Evolutionary conservation across 2,797 vertebrate genomes (phyloP), one percentile per base, ranked within the genome.

Genomic region (Tokudaia tokunoshimensis): DNA sequence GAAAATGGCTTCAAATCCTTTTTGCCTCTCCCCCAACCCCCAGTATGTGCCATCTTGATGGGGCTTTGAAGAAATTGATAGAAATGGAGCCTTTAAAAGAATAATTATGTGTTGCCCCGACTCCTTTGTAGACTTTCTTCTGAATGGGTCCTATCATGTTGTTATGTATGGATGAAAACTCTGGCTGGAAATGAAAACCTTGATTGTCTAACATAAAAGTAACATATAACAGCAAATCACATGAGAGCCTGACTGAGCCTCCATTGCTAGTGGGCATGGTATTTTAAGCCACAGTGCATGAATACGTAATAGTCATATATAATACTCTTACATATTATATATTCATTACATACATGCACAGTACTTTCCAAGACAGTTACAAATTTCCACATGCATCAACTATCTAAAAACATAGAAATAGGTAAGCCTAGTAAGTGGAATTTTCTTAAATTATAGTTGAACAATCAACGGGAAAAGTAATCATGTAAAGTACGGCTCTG

Each of bases 361-460:
- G 75, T 96, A 98, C 97, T 98, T 99, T 98, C 95, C 98, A 99
- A 98, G 98, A 99, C 97, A 98, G 97, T 97, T 98, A 99, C 98
- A 97, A 96, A 98, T 97, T 98, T 98, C 97, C 96, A 99, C 99
- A 99, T 99, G 99, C 99, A 99, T 98, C 97, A 98, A 98, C 99
- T 99, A 99, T 99, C 98, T 99, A 99, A 98, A 99, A 99, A 99
- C 99, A 99, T 99, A 99, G 99, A 99, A 99, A 99, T 99, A 99
- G 99, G 98, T 98, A 98, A 99, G 98, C 98, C 99, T 98, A 99
- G 63, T 96, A 98, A 98, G 99, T 98, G 99, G 98, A 98, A 98
- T 99, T 99, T 99, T 99, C 99, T 99, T 99, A 99, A 99, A 99
- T 99, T 99, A 99, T 98, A 99, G 99, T 99, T 99, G 99, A 99